Conservation (phyloP, 2,113 vertebrate genomes). For the Saguinus midas region DNA sequence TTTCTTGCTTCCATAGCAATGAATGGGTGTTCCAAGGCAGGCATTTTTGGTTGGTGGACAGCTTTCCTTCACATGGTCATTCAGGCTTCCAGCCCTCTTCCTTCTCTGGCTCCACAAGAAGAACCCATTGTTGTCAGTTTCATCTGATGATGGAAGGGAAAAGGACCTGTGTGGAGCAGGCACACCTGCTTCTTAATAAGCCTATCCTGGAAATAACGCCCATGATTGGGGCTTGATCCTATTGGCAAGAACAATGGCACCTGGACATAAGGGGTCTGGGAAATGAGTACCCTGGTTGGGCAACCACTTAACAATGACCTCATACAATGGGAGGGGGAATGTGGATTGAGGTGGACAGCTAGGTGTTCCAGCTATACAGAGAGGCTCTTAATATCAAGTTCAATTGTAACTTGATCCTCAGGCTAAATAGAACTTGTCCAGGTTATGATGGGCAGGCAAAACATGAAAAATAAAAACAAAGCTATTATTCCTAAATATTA, state of each 20-base stretch:
- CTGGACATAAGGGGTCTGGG: not conserved
- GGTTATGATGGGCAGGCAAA: not conserved
- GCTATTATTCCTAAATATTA: not conserved
- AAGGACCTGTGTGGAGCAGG: not conserved
- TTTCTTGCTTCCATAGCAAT: not conserved
- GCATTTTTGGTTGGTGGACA: not conserved
- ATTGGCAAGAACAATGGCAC: not conserved
- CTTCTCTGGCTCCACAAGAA: not conserved
- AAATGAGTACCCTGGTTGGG: not conserved
- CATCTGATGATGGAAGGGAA: not conserved
- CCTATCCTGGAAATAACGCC: not conserved
- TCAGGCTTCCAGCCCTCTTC: not conserved
- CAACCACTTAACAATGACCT: not conserved
- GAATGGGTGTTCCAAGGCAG: not conserved
- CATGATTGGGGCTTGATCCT: not conserved
- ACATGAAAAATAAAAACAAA: not conserved
- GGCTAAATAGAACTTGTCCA: not conserved
- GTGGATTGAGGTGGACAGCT: too few relatives aligned
- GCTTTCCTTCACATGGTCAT: not conserved
- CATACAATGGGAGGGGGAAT: fast-evolving
- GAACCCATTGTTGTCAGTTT: not conserved
- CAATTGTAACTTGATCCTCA: not conserved
- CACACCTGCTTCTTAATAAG: not conserved
- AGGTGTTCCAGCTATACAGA: not conserved
- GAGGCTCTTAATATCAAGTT: not conserved